Evolutionary conservation across 37 sponge, comb jelly and placozoan genomes (phyloP), one percentile per base, ranked within the genome.

Genomic region (Oopsacas minuta): DNA sequence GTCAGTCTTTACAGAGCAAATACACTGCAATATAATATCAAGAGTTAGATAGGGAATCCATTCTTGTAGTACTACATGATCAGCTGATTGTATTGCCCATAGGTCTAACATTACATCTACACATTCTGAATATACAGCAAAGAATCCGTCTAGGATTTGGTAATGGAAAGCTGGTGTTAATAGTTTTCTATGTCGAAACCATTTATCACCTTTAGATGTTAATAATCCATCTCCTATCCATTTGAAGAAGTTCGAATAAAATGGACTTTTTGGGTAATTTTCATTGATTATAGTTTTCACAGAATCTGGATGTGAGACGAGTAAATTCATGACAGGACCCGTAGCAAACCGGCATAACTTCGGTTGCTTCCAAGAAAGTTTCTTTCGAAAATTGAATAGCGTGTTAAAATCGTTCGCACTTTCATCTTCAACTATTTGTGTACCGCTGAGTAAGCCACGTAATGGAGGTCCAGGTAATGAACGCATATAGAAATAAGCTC

Each of bases 121-220:
- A 61, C 75, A 61, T 5, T 61, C 75, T 10, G 75, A 20, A 61
- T 61, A 61, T 61, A 61, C 75, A 5, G 22, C 75, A 61, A 61
- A 61, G 75, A 61, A 61, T 61, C 75, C 75, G 28, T 61, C 75
- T 5, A 61, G 75, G 5, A 61, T 61, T 61, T 61, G 32, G 75
- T 61, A 61, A 34, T 61, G 75, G 22, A 61, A 61, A 20, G 28
- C 75, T 25, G 75, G 75, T 61, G 75, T 61, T 34, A 61, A 61
- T 34, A 61, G 7, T 61, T 61, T 61, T 61, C 75, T 10, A 12
- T 61, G 75, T 10, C 28, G 22, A 61, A 61, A 61, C 75, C 75
- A 61, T 61, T 61, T 61, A 3, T 61, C 30, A 10, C 75, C 75
- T 61, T 61, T 61, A 5, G 75, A 61, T 10, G 75, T 61, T 61